Conservation (phyloP, 2,888 invertebrate species). For the Pandemis cinnamomeana region DNA sequence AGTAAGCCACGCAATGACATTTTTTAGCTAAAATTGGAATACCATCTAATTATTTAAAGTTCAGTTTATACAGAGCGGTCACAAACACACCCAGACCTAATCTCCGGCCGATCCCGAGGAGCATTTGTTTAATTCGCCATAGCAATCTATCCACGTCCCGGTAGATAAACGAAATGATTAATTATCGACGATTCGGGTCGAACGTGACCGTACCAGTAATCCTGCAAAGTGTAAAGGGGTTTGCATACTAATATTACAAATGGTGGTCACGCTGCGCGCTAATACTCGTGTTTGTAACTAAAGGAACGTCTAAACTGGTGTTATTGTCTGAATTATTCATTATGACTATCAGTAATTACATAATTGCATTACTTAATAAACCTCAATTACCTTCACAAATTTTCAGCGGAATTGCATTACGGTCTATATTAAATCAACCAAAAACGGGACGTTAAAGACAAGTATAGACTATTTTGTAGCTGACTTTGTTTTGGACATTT, state of each 20-base stretch:
- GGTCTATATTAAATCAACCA: too few relatives aligned
- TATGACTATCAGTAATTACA: background rate
- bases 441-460: too few relatives aligned
- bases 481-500: too few relatives aligned
- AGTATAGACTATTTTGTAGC: too few relatives aligned
- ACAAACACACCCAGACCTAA: constrained; percentile 39
- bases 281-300: background rate
- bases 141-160: constrained; percentile 59
- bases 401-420: too few relatives aligned
- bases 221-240: constrained; percentile 43
- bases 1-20: too few relatives aligned
- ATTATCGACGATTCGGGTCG: constrained; percentile 70
- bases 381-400: background rate
- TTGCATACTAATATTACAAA: constrained; percentile 16
- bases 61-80: constrained; percentile 16
- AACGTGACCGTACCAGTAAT: constrained; percentile 62
- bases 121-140: constrained; percentile 54
- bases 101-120: constrained; percentile 41
- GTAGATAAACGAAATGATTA: constrained; percentile 68
- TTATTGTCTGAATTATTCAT: background rate
- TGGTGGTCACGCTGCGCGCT: background rate
- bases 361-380: background rate
- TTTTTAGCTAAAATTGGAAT: background rate
- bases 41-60: background rate
- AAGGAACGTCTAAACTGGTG: background rate